Conservation (phyloP, 2,797 vertebrate species). For the Urosaurus nigricauda region DNA sequence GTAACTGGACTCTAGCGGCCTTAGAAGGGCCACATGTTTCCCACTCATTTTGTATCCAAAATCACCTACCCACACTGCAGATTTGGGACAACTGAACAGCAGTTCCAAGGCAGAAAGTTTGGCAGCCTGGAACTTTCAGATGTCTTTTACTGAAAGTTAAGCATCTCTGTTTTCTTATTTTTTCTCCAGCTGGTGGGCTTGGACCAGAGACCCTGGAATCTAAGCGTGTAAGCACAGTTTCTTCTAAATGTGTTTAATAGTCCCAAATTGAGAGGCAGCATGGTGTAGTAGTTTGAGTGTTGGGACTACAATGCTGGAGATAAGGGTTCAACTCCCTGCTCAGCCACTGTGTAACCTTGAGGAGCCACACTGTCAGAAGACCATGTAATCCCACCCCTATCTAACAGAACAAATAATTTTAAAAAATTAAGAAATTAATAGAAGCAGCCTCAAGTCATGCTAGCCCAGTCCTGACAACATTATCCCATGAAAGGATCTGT, state of each 20-base stretch:
- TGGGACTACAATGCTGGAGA: no score
- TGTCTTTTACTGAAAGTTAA: neutral
- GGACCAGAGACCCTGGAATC: slow-evolving; percentile 40
- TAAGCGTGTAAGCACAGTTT: slow-evolving; percentile 50
- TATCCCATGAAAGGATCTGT: no score
- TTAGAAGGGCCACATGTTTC: neutral
- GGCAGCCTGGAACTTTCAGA: neutral
- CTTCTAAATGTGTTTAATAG: neutral
- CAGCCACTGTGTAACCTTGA: no score
- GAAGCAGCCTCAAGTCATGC: neutral
- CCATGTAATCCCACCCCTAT: no score
- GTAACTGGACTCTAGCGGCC: neutral
- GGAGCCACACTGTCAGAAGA: no score
- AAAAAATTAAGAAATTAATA: neutral
- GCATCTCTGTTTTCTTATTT: slow-evolving; percentile 5
- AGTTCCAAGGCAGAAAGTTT: neutral
- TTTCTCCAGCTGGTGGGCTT: slow-evolving; percentile 56
- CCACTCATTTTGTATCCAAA: neutral
- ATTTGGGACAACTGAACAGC: neutral
- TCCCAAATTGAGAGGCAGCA: no score
- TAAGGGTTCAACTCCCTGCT: no score
- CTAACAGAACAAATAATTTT: no score
- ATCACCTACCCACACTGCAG: neutral
- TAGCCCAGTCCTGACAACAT: neutral
- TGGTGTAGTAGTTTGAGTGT: no score